Conservation (phyloP, 2,888 invertebrate species). For the Pomacea canaliculata region DNA sequence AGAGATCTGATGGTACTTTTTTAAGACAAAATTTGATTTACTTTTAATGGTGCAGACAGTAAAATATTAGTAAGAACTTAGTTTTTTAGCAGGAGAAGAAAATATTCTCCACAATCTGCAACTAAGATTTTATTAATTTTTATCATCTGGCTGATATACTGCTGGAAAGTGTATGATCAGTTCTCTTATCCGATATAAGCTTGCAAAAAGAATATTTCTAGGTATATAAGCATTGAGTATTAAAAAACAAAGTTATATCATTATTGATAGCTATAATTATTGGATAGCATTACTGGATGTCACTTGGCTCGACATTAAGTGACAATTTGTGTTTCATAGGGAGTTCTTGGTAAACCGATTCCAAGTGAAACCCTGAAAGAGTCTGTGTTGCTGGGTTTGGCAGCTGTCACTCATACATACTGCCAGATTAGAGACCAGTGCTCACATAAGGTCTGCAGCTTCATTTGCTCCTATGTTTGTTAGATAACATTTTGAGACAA, state of each 20-base stretch:
- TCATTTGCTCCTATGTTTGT: not conserved
- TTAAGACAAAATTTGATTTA: not conserved
- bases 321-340: constrained; percentile 55
- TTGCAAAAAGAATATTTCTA: no score
- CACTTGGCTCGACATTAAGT: no score
- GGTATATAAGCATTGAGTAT: no score
- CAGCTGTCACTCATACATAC: constrained; percentile 62
- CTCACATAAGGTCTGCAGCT: constrained; percentile 42
- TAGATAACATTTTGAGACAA: no score
- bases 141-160: no score
- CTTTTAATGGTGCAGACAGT: not conserved
- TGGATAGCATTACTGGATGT: no score
- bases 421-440: constrained; percentile 52
- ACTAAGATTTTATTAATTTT: not conserved
- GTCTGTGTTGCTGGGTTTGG: constrained; percentile 77
- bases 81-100: not conserved
- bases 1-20: constrained; percentile 62
- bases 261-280: no score
- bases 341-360: constrained; percentile 69
- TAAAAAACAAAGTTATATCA: no score
- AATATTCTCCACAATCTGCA: not conserved
- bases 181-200: no score
- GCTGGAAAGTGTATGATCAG: no score
- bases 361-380: constrained; percentile 76
- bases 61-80: not conserved